Percentiles rank a stretch among this genome's conserved stretches.
These are phyloP conservation scores for Phoenoteleia sp. DNA, from an alignment of 2,888 invertebrate genomes.

Conservation along the genomic window DNA sequence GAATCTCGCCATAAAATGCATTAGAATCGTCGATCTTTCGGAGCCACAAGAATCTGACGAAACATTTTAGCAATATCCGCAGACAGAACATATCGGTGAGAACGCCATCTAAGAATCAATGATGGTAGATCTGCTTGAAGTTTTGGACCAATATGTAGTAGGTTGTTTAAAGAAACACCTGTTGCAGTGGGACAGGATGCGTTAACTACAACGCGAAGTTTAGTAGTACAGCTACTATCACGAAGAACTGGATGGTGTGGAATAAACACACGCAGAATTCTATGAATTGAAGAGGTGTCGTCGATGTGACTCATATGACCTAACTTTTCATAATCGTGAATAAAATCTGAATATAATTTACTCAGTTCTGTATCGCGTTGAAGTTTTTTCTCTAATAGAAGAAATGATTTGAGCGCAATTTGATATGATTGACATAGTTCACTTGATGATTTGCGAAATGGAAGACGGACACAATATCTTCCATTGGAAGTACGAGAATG, in stretches of 20 bases:
- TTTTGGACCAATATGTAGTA: slow-evolving; percentile 22
- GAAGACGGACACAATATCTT: slow-evolving; percentile 3
- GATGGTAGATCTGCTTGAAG: slow-evolving; percentile 11
- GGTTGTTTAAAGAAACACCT: background rate
- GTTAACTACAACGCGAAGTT: slow-evolving; percentile 5
- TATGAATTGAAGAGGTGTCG: background rate
- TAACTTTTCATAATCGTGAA: slow-evolving; percentile 26
- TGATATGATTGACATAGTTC: background rate
- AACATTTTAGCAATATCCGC: slow-evolving; percentile 44
- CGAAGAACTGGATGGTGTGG: slow-evolving; percentile 4
- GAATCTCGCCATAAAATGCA: slow-evolving; percentile 29
- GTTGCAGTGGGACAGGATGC: slow-evolving; percentile 3
- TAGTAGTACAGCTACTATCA: background rate
- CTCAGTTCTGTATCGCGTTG: background rate
- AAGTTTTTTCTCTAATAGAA: slow-evolving; percentile 3
- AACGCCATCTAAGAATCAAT: slow-evolving; percentile 16
- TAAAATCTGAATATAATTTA: slow-evolving; percentile 7
- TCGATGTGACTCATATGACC: slow-evolving; percentile 4
- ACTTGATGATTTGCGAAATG: background rate
- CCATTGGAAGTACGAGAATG: background rate
- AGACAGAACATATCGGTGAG: slow-evolving; percentile 6
- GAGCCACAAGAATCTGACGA: slow-evolving; percentile 9
- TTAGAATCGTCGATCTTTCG: background rate
- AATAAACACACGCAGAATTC: background rate
- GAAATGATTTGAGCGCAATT: background rate